Percentiles rank a stretch among this genome's conserved stretches.
These are phyloP conservation scores for Stratiomys singularior DNA, from an alignment of 2,888 invertebrate genomes.

Conservation along the genomic window DNA sequence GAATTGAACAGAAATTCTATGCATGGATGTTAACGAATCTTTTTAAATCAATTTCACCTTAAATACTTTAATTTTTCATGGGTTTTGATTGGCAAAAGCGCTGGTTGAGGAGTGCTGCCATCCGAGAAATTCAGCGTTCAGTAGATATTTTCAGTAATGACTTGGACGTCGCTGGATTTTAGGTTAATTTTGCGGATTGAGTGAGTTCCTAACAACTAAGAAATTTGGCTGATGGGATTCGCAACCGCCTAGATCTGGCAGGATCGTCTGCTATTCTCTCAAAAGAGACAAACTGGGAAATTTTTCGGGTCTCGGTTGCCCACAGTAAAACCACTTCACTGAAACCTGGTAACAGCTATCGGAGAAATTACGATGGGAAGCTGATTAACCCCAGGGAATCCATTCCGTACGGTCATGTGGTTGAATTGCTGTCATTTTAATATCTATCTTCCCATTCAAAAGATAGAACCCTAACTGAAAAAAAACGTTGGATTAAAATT, in stretches of 20 bases:
- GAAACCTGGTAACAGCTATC: not conserved
- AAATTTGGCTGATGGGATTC: too few relatives aligned
- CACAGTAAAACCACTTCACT: not conserved
- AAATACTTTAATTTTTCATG: not conserved
- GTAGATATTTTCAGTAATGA: too few relatives aligned
- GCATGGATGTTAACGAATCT: not conserved
- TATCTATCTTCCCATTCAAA: slow-evolving; percentile 4
- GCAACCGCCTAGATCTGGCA: too few relatives aligned
- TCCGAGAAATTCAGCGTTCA: too few relatives aligned
- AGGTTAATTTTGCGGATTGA: too few relatives aligned
- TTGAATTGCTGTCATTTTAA: slow-evolving; percentile 33
- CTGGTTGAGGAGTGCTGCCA: not conserved
- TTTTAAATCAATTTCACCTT: slow-evolving; percentile 15
- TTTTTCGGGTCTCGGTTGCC: slow-evolving; percentile 45
- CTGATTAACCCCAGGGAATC: slow-evolving; percentile 48
- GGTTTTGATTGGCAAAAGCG: not conserved
- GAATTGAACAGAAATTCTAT: not conserved
- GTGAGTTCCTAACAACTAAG: too few relatives aligned
- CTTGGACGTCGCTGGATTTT: too few relatives aligned
- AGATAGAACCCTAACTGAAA: not conserved
- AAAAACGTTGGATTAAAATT: slow-evolving; percentile 34
- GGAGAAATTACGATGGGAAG: slow-evolving; percentile 37
- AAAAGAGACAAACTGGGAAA: slow-evolving; percentile 32
- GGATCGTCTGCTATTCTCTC: not conserved
- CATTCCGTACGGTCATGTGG: slow-evolving; percentile 51